Base-by-base conservation (phyloP, 35 echinoderm and acorn worm genomes). In the Holothuria glaberrima region DNA sequence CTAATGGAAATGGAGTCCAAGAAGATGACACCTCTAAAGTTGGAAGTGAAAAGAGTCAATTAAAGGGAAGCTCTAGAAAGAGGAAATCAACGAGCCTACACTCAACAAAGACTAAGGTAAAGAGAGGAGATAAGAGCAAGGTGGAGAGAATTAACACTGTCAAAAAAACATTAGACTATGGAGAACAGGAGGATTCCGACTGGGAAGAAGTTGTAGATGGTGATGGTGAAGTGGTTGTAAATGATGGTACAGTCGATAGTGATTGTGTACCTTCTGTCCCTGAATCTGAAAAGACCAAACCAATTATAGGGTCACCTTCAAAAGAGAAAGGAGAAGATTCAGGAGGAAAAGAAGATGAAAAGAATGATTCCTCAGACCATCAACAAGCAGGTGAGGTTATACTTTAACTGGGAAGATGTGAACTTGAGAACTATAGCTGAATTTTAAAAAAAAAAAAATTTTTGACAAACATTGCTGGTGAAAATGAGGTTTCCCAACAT, bases 51-150 rank as follows among this genome's bases (percentile, higher is more conserved):
- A 54, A 54, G 50, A 54, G 13, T 17, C 5, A 14, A 9, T 54
- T 54, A 9, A 54, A 54, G 13, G 13, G 5, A 54, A 54, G 38
- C 21, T n/a, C 44, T 6, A 78, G 35, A 17, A 78, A 50, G 18
- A 78, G 16, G 30, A 61, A 61, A 33, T 63, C 80, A 33, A 61
- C 80, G 0, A 33, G 31, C 29, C 54, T 84, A 9, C 59, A 84
- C 20, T 84, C 80, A 22, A 84, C 80, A 16, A 61, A 84, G 28
- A 84, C 24, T 18, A 84, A 84, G 56, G 80, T 84, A 9, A 84
- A 84, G 20, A 48, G 52, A 63, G 80, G 80, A 36, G 80, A 61
- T 3, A 84, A 30, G 30, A 61, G 56, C 20, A 84, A 84, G 18
- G 59, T n/a, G 17, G 59, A 63, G 27, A 84, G 80, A 54, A 84